Conservation (phyloP, 1,140 invertebrate genomes). For the Stenopsyche tienmushanensis region DNA sequence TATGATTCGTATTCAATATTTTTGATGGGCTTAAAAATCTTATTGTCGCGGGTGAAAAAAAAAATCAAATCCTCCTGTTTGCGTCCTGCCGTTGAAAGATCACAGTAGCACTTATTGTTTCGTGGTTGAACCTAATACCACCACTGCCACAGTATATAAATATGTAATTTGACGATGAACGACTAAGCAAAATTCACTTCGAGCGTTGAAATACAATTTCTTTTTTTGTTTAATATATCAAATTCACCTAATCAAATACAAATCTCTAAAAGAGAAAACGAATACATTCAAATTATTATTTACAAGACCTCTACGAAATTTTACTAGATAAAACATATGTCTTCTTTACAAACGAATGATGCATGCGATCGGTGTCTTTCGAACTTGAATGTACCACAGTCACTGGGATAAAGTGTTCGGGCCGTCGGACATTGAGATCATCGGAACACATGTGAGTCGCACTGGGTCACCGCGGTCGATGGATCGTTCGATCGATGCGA, state of each 20-base stretch:
- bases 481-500: neutral
- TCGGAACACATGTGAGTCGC: neutral
- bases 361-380: slow-evolving; percentile 5
- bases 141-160: no score
- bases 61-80: no score
- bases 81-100: no score
- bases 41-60: no score
- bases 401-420: neutral
- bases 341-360: slow-evolving; percentile 21
- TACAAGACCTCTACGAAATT: slow-evolving; percentile 34
- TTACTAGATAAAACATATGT: slow-evolving; percentile 18
- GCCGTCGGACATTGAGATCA: neutral
- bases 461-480: neutral
- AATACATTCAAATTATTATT: slow-evolving; percentile 41
- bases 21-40: no score
- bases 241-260: slow-evolving; percentile 41
- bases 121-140: no score
- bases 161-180: no score
- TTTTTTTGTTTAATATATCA: slow-evolving; percentile 32
- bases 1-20: no score
- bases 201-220: slow-evolving; percentile 33
- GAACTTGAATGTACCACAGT: slow-evolving; percentile 5
- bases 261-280: slow-evolving; percentile 38
- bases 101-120: no score
- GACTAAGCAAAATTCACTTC: slow-evolving; percentile 39